Evolutionary conservation across 2,113 vertebrate genomes (phyloP), one percentile per base, ranked within the genome.

Genomic region (Glareola pratincola): DNA sequence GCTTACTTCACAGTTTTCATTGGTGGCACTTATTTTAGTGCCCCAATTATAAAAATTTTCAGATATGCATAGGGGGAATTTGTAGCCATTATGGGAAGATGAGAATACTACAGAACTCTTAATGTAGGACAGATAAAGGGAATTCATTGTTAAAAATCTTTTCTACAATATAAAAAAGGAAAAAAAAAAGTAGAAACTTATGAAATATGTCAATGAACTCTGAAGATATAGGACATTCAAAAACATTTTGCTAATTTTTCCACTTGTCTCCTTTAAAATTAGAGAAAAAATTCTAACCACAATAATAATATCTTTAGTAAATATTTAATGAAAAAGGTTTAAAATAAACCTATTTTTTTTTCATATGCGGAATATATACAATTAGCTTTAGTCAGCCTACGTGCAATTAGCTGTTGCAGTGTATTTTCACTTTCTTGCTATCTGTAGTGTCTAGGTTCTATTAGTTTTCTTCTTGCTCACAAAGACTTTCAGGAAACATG

Each of bases 1-100:
- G 3, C 36, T n/a, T 21, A 7, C 21, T 57, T 47, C 5, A 12
- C 14, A 1, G 0, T 54, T 56, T 30, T 53, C 18, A 1, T 41
- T 72, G 20, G 8, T 43, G 26, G 9, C 34, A 27, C 9, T 57
- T 51, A 32, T 54, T 79, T 45, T 51, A 74, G 4, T 64, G 14
- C 8, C 10, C 16, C 14, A 10, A 3, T 54, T 39, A 63, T 32
- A 63, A 60, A 29, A 6, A 2, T 10, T 73, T 36, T 41, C 45
- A 39, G 19, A 29, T 60, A 50, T 5, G 13, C 4, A 22, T 3
- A 43, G n/a, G n/a, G 32, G 68, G n/a, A 53, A 17, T 32, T 59
- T 91, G 54, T 73, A 75, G 54, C 8, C 3, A 12, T 9, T 27
- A 0, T 24, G 6, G 32, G 32, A 68, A 45, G 34, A 37, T 26